A percentile compares a stretch with the other conserved stretches of the same genome.
These are phyloP conservation scores for Copidosoma aretas DNA, from an alignment of 2,888 invertebrate species.

Conservation along the genomic window DNA sequence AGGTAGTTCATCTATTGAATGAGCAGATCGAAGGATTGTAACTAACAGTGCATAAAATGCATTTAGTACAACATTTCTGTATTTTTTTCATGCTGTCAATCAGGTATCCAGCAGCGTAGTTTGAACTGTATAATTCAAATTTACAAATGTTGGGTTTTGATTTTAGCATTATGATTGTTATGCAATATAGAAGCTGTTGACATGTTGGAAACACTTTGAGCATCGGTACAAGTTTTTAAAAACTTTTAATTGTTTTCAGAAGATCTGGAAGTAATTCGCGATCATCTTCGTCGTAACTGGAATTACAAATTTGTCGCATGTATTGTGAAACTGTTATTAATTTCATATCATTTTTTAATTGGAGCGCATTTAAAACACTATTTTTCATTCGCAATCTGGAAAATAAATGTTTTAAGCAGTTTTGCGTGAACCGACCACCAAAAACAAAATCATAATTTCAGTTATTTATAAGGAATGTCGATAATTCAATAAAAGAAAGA, in stretches of 20 bases:
- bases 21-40: neutral
- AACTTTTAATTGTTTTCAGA: neutral
- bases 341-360: constrained; percentile 1
- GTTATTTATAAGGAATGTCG: neutral
- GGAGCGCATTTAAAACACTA: constrained; percentile 17
- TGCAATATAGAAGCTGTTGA: neutral
- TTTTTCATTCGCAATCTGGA: constrained; percentile 18
- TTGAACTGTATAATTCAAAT: neutral
- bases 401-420: constrained; percentile 32
- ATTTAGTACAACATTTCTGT: neutral
- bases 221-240: neutral
- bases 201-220: neutral
- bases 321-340: neutral
- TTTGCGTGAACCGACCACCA: constrained; percentile 4
- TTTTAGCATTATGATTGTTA: neutral
- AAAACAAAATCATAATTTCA: constrained; percentile 2
- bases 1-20: neutral
- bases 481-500: neutral
- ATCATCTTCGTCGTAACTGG: neutral
- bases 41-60: neutral
- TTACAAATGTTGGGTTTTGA: neutral
- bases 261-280: neutral
- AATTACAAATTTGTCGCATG: neutral
- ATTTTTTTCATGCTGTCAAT: neutral
- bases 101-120: neutral